phyloP scores from a whole-genome alignment of 2,113 vertebrate species.

The Pituophis catenifer region DNA sequence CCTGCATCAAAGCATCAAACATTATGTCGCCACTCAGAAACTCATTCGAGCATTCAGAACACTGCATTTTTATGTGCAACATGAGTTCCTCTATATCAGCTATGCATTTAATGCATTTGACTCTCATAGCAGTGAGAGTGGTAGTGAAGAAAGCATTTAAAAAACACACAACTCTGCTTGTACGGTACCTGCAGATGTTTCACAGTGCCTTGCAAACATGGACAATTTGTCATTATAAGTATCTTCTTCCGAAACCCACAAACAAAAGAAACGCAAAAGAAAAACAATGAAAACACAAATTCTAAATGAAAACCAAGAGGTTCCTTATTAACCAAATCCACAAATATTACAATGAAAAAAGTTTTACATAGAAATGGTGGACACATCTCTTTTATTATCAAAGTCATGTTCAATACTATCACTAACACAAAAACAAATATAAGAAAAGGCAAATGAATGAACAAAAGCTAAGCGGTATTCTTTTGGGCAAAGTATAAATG shows the following conservation, averaged over 20 bases:
- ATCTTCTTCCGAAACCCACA: slow-evolving; percentile 83
- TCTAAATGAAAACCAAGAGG: slow-evolving; percentile 65
- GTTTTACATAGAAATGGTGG: slow-evolving; percentile 13
- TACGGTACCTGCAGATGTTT: slow-evolving; percentile 85
- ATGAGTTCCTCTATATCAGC: background rate
- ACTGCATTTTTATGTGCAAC: slow-evolving; percentile 49
- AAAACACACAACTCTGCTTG: slow-evolving; percentile 37
- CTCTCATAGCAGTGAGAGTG: slow-evolving; percentile 44
- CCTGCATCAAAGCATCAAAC: slow-evolving; percentile 27
- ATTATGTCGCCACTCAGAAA: slow-evolving; percentile 22
- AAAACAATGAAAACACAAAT: slow-evolving; percentile 68
- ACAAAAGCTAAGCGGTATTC: background rate
- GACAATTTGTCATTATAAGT: slow-evolving; percentile 89
- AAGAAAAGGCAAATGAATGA: slow-evolving; percentile 29
- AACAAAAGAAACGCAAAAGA: slow-evolving; percentile 75
- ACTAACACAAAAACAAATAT: slow-evolving; percentile 32
- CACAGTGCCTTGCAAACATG: slow-evolving; percentile 84
- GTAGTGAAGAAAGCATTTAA: slow-evolving; percentile 53
- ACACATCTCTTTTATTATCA: slow-evolving; percentile 17
- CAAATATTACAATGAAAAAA: slow-evolving; percentile 33
- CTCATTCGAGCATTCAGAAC: slow-evolving; percentile 68
- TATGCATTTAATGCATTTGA: slow-evolving; percentile 42
- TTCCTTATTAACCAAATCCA: slow-evolving; percentile 20
- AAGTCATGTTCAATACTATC: slow-evolving; percentile 11
- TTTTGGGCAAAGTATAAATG: background rate